These are phyloP conservation scores for Noctua fimbriata DNA, from an alignment of 2,888 invertebrate genomes.

Conservation along the genomic window DNA sequence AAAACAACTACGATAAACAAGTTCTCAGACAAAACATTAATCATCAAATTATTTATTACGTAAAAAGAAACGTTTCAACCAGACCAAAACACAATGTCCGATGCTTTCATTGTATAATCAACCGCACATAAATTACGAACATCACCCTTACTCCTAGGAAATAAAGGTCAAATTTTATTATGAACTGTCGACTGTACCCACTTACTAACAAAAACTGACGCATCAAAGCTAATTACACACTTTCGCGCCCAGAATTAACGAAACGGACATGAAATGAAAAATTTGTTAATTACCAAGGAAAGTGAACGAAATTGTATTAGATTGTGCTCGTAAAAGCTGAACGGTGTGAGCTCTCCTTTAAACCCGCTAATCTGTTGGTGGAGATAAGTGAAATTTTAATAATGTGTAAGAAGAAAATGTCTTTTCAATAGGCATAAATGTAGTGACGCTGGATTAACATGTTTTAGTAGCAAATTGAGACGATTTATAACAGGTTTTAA, in stretches of 20 bases:
- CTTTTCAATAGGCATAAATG: not conserved
- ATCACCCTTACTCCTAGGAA: not conserved
- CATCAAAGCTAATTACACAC: slow-evolving; percentile 73
- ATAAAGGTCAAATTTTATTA: not conserved
- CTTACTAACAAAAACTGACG: slow-evolving; percentile 46
- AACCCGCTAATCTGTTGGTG: not conserved
- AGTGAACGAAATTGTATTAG: slow-evolving; percentile 58
- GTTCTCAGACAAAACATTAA: slow-evolving; percentile 20
- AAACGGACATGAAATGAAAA: slow-evolving; percentile 71
- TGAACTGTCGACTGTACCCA: not conserved
- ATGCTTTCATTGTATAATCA: slow-evolving; percentile 71
- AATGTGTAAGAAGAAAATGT: not conserved
- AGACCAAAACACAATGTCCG: slow-evolving; percentile 60
- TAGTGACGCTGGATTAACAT: not conserved
- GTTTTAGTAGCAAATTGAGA: not conserved
- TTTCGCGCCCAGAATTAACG: slow-evolving; percentile 73
- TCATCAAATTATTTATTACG: slow-evolving; percentile 57
- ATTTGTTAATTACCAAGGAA: slow-evolving; percentile 69
- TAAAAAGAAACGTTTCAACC: slow-evolving; percentile 66
- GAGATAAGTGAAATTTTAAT: not conserved
- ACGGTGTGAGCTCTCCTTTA: slow-evolving; percentile 21
- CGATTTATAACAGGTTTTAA: not conserved
- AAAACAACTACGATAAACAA: not conserved
- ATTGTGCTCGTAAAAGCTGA: slow-evolving; percentile 51
- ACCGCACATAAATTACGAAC: not conserved